phyloP scores from a whole-genome alignment of 2,888 invertebrate genomes.

The Drosophila mulleri region DNA sequence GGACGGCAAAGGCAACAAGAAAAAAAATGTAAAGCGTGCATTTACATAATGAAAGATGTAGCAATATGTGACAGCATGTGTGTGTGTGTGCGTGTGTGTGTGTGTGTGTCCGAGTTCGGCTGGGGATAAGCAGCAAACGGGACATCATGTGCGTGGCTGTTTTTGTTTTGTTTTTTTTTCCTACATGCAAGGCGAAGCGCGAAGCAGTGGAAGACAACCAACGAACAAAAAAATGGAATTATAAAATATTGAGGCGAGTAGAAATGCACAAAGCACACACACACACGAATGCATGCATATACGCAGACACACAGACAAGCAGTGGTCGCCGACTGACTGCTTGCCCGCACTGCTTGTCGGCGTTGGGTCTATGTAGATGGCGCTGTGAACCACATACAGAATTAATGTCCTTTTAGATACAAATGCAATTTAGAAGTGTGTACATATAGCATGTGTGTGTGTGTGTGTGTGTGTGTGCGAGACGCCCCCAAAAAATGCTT shows the following conservation, averaged over 20 bases:
- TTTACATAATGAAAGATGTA: slow-evolving; percentile 84
- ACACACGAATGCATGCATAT: slow-evolving; percentile 13
- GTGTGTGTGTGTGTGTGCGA: slow-evolving; percentile 21
- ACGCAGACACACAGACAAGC: slow-evolving; percentile 28
- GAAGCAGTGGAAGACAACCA: neutral
- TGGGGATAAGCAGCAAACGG: slow-evolving; percentile 66
- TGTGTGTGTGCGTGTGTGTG: slow-evolving; percentile 41
- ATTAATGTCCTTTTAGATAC: slow-evolving; percentile 80
- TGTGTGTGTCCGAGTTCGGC: slow-evolving; percentile 33
- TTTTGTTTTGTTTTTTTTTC: slow-evolving; percentile 20
- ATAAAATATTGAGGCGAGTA: slow-evolving; percentile 79
- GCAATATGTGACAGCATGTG: slow-evolving; percentile 56
- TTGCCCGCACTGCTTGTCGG: slow-evolving; percentile 40
- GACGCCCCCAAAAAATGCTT: slow-evolving; percentile 58
- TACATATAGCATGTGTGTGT: slow-evolving; percentile 13
- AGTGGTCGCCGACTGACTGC: slow-evolving; percentile 36
- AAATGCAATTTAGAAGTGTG: slow-evolving; percentile 80
- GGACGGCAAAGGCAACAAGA: slow-evolving; percentile 46
- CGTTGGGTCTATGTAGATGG: slow-evolving; percentile 28
- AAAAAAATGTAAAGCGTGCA: slow-evolving; percentile 79
- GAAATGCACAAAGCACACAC: slow-evolving; percentile 65
- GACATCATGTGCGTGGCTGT: slow-evolving; percentile 72
- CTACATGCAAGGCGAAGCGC: neutral
- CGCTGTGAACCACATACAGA: slow-evolving; percentile 57
- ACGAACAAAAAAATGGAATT: slow-evolving; percentile 72